Evolutionary conservation across 2,113 vertebrate genomes (phyloP).

Genomic region (Oryzias celebensis): DNA sequence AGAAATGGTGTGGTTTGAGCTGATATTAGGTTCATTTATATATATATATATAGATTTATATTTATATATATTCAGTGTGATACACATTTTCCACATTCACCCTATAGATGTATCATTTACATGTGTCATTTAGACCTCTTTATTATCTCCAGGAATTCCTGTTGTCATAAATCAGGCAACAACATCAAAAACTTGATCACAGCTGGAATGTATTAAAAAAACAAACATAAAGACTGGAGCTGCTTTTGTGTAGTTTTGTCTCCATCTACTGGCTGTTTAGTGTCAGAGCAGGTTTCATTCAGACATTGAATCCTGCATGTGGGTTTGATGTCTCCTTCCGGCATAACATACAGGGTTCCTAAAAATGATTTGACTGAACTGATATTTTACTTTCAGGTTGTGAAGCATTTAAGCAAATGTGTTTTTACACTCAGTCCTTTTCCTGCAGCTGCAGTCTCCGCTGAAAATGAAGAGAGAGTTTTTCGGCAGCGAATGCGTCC

Average conservation of each 20-base stretch:
- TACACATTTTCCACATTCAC: too few species aligned
- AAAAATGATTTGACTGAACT: too few species aligned
- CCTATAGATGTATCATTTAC: too few species aligned
- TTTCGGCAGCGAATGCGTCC: slow-evolving; percentile 82
- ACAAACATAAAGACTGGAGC: background rate
- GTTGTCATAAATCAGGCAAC: background rate
- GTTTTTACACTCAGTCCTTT: background rate
- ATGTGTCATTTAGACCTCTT: too few species aligned
- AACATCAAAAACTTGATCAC: background rate
- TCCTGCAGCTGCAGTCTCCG: slow-evolving; percentile 70
- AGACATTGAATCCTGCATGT: background rate
- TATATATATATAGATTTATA: too few species aligned
- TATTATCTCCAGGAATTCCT: too few species aligned
- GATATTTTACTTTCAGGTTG: too few species aligned
- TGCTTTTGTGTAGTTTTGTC: background rate
- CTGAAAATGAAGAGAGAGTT: slow-evolving; percentile 96
- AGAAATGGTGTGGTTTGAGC: too few species aligned
- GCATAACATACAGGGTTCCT: background rate
- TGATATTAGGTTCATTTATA: too few species aligned
- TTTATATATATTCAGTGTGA: too few species aligned
- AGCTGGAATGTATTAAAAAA: background rate
- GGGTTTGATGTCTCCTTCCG: background rate
- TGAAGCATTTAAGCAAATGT: too few species aligned
- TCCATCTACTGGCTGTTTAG: slow-evolving; percentile 34
- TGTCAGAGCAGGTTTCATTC: background rate